phyloP scores from a whole-genome alignment of 2,113 vertebrate species.

The Delphinus delphis region DNA sequence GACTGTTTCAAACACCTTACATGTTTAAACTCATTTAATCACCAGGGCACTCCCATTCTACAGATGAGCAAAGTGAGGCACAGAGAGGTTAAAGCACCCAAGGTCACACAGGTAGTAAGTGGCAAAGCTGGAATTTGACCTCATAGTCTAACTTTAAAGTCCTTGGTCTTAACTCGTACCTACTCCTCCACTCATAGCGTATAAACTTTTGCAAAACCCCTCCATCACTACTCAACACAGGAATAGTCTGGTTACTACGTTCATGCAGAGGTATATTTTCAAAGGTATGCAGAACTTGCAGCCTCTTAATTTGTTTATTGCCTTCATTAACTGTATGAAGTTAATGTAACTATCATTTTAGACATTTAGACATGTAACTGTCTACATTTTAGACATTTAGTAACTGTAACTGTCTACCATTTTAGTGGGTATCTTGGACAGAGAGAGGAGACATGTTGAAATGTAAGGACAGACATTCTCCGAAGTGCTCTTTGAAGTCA shows the following conservation, averaged over 20 bases:
- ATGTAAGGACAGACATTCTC: neutral
- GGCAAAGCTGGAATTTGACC: neutral
- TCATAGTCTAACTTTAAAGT: neutral
- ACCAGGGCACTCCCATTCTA: neutral
- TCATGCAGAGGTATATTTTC: neutral
- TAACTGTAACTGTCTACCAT: neutral
- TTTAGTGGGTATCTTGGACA: neutral
- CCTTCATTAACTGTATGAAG: neutral
- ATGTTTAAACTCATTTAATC: neutral
- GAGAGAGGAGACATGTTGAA: neutral
- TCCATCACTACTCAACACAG: neutral
- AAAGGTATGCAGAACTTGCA: neutral
- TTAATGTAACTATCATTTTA: neutral
- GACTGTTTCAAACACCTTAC: neutral
- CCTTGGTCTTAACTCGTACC: neutral
- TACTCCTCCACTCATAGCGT: rapidly evolving
- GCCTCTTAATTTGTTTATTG: neutral
- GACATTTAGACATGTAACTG: no score
- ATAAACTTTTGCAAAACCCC: neutral
- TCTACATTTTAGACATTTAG: no score
- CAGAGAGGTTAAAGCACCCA: neutral
- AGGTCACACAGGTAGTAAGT: neutral
- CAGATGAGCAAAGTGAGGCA: neutral
- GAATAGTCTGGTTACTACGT: neutral
- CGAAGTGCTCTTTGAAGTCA: neutral